These are phyloP conservation scores for Alexandromys oeconomus DNA, from an alignment of 2,797 vertebrate genomes.

Conservation along the genomic window DNA sequence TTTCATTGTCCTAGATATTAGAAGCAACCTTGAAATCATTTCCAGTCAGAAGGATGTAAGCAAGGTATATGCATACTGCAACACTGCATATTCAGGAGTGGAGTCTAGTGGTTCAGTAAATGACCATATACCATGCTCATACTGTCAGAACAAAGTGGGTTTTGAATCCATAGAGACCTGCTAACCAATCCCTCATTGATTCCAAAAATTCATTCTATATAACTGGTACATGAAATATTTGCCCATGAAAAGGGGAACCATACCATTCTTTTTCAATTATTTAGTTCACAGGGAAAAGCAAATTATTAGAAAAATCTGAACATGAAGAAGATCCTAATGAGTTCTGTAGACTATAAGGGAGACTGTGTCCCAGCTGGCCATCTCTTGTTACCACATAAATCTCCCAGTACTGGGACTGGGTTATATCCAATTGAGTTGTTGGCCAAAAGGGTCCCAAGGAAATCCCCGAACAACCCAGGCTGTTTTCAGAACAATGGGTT, in stretches of 20 bases:
- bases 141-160: too few species aligned
- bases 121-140: not conserved
- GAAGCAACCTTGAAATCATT: not conserved
- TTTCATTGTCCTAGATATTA: not conserved
- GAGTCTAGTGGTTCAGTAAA: not conserved
- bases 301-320: not conserved
- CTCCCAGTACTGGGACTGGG: not conserved
- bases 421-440: not conserved
- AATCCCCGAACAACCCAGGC: not conserved
- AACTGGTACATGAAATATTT: not conserved
- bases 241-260: not conserved
- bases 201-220: not conserved
- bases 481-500: not conserved
- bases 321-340: not conserved
- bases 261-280: not conserved
- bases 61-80: not conserved
- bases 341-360: not conserved
- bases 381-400: not conserved
- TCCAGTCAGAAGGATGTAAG: too few species aligned
- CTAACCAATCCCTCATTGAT: not conserved
- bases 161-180: not conserved
- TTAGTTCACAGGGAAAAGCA: not conserved
- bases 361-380: not conserved
- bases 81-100: not conserved
- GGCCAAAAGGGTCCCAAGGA: not conserved